These are phyloP conservation scores for Cyrtorhinus lividipennis DNA, from an alignment of 1,140 invertebrate genomes.

Conservation along the genomic window DNA sequence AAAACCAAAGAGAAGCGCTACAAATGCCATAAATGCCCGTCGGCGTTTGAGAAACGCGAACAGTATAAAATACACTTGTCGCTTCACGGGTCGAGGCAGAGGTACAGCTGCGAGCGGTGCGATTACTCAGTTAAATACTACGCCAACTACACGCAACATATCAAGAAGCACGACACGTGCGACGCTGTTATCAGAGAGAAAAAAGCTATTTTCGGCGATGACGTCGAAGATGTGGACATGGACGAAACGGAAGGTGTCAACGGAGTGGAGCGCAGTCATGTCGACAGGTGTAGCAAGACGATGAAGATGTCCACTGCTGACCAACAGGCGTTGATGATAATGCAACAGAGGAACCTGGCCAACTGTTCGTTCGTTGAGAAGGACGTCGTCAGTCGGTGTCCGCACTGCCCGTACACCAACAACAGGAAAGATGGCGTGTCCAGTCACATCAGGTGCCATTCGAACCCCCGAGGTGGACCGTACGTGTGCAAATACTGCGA, in stretches of 20 bases:
- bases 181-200: constrained; percentile 30
- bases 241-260: neutral
- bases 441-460: constrained; percentile 60
- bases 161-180: constrained; percentile 57
- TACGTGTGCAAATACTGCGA: constrained; percentile 69
- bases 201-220: constrained; percentile 25
- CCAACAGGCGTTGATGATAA: constrained; percentile 34
- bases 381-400: constrained; percentile 39
- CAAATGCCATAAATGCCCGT: constrained; percentile 74
- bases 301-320: constrained; percentile 37
- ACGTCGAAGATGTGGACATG: constrained; percentile 2
- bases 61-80: constrained; percentile 71
- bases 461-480: constrained; percentile 36
- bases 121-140: constrained; percentile 81
- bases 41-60: constrained; percentile 70
- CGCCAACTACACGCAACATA: constrained; percentile 65
- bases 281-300: constrained; percentile 29
- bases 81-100: constrained; percentile 67
- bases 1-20: constrained; percentile 59
- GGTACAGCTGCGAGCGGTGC: constrained; percentile 68
- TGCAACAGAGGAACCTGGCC: constrained; percentile 33
- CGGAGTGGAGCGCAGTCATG: constrained; percentile 25
- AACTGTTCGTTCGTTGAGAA: constrained; percentile 30
- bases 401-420: constrained; percentile 63
- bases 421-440: constrained; percentile 53